Evolutionary conservation across 2,888 invertebrate species (phyloP).

Genomic region (Petrophora chlorosata): DNA sequence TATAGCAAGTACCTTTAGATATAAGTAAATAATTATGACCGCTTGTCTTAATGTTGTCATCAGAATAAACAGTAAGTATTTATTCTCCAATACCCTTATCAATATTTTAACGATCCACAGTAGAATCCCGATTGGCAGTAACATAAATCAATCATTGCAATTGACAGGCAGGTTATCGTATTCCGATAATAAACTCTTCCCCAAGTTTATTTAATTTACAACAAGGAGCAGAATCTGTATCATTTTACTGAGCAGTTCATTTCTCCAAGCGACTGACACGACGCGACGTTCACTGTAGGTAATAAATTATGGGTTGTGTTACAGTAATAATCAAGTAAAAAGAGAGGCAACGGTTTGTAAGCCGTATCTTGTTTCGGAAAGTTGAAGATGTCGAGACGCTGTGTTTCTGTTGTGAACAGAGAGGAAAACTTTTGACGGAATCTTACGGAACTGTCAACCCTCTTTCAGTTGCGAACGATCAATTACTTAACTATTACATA

Average conservation of each 20-base stretch:
- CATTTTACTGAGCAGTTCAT: constrained; percentile 26
- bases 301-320: constrained; percentile 29
- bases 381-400: constrained; percentile 7
- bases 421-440: constrained; percentile 38
- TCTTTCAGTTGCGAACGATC: constrained; percentile 46
- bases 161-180: constrained; percentile 18
- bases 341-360: constrained; percentile 39
- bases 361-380: constrained; percentile 40
- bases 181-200: constrained; percentile 17
- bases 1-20: too few species aligned
- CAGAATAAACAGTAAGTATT: too few species aligned
- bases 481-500: too few species aligned
- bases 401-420: neutral
- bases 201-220: constrained; percentile 13
- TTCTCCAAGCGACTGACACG: too few species aligned
- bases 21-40: too few species aligned
- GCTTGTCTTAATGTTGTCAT: too few species aligned
- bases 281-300: constrained; percentile 20
- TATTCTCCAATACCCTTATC: too few species aligned
- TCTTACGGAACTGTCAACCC: constrained; percentile 52
- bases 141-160: constrained; percentile 19
- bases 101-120: neutral
- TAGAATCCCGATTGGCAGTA: constrained; percentile 3
- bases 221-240: constrained; percentile 26
- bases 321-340: constrained; percentile 42